Evolutionary conservation across 1,140 invertebrate genomes (phyloP).

Genomic region (Pseudachorutes palmiensis): DNA sequence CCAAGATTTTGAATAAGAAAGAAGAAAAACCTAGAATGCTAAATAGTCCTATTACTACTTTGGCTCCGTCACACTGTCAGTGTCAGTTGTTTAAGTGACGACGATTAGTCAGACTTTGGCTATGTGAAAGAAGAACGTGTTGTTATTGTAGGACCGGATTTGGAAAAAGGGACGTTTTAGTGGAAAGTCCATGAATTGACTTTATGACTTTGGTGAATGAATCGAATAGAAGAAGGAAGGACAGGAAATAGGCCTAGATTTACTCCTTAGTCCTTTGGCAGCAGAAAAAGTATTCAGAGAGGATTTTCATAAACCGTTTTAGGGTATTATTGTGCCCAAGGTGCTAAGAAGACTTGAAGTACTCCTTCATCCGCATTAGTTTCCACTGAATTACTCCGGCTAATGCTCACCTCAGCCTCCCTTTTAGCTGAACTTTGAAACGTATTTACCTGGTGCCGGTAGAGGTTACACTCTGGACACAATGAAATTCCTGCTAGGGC

Average conservation of each 20-base stretch:
- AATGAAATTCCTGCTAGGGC: not conserved
- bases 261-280: not conserved
- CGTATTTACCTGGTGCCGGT: not conserved
- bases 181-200: slow-evolving; percentile 11
- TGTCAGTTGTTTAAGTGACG: not conserved
- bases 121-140: not conserved
- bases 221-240: not conserved
- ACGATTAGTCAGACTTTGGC: slow-evolving; percentile 8
- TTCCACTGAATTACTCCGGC: not conserved
- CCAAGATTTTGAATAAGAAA: too few species aligned
- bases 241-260: slow-evolving; percentile 8
- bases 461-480: not conserved
- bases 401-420: not conserved
- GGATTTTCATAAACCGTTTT: not conserved
- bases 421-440: too few species aligned
- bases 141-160: slow-evolving; percentile 3
- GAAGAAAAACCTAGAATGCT: too few species aligned
- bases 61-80: too few species aligned
- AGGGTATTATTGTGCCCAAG: not conserved
- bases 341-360: slow-evolving; percentile 12
- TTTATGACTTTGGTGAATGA: slow-evolving; percentile 7
- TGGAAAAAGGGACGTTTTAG: not conserved
- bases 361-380: not conserved
- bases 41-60: too few species aligned
- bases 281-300: not conserved